Evolutionary conservation across 2,113 vertebrate genomes (phyloP).

Genomic region (Micronisus gabar): DNA sequence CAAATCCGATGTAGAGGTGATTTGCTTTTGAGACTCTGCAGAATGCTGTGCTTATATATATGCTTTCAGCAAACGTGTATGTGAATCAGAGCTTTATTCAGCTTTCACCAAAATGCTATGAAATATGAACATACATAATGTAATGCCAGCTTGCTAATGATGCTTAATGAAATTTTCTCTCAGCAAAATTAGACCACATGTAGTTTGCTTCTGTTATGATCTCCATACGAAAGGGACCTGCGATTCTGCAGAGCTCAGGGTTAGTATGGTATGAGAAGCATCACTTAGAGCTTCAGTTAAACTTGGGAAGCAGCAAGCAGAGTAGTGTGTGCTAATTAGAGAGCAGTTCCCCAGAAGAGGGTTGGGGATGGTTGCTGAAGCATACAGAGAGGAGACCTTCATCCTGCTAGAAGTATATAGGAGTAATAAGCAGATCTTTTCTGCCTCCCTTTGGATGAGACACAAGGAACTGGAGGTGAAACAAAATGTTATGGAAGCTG

Average conservation of each 20-base stretch:
- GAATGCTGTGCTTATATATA: background rate
- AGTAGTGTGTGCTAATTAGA: background rate
- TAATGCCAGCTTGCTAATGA: background rate
- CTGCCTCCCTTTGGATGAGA: background rate
- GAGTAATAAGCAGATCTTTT: background rate
- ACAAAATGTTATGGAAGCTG: background rate
- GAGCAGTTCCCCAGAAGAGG: background rate
- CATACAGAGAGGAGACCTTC: background rate
- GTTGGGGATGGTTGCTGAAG: background rate
- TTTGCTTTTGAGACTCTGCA: background rate
- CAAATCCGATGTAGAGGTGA: accelerated
- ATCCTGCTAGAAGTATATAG: background rate
- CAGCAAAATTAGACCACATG: background rate
- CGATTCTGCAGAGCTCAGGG: background rate
- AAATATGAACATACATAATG: too few relatives aligned
- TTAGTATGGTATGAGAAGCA: background rate
- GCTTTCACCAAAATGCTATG: background rate
- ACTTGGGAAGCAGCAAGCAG: background rate
- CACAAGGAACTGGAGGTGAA: background rate
- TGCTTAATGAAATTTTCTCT: background rate
- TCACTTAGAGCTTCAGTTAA: background rate
- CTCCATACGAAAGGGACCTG: background rate
- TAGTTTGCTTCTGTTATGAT: background rate
- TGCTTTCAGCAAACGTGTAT: background rate
- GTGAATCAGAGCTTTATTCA: background rate